These are phyloP conservation scores for Callochromis pleurospilus DNA, from an alignment of 2,113 vertebrate species.

Conservation along the genomic window DNA sequence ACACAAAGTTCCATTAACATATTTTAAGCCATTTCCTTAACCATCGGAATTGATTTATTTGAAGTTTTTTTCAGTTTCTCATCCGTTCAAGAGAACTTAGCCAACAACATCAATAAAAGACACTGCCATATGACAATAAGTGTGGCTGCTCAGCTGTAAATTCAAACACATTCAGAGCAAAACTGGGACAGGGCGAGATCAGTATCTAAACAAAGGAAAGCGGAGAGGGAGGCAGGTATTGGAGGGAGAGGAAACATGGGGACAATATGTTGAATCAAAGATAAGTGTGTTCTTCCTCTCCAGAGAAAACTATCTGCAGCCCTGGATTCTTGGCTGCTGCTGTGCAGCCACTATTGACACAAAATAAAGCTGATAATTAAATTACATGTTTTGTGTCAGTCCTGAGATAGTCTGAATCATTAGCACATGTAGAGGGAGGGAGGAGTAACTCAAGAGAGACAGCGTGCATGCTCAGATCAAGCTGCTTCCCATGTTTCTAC, in stretches of 20 bases:
- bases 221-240: conserved; percentile 9
- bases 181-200: neutral
- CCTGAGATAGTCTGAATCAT: conserved; percentile 66
- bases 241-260: conserved; percentile 24
- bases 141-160: neutral
- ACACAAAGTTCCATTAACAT: neutral
- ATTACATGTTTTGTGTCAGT: conserved; percentile 70
- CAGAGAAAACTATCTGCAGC: conserved; percentile 49
- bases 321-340: conserved; percentile 50
- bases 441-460: neutral
- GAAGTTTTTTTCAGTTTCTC: neutral
- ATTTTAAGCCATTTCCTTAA: neutral
- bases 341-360: conserved; percentile 66
- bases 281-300: conserved; percentile 38
- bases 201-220: conserved; percentile 8
- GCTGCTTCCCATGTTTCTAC: conserved; percentile 14
- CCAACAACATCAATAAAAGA: neutral
- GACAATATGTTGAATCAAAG: conserved; percentile 57
- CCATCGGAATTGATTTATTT: neutral
- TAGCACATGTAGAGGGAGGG: conserved; percentile 64
- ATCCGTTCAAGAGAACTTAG: neutral
- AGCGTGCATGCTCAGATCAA: neutral
- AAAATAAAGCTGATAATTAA: conserved; percentile 74
- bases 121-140: neutral
- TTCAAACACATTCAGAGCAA: neutral